Percentiles rank a stretch among this genome's conserved stretches.
These are phyloP conservation scores for Altica lythri DNA, from an alignment of 2,888 invertebrate species.

Conservation along the genomic window DNA sequence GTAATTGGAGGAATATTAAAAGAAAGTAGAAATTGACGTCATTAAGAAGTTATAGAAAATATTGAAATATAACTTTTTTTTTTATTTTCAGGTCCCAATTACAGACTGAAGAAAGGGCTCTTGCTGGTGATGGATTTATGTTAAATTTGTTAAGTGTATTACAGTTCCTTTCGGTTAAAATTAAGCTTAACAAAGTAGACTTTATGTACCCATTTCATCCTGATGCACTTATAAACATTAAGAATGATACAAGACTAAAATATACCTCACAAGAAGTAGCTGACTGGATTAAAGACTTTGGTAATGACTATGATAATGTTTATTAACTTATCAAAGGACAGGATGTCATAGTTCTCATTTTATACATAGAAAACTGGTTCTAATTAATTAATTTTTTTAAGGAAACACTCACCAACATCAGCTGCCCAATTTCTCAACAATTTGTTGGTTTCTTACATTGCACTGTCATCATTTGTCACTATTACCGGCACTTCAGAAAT, in stretches of 20 bases:
- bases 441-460: constrained; percentile 95
- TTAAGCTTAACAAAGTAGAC: constrained; percentile 89
- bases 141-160: constrained; percentile 89
- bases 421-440: constrained; percentile 90
- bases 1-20: no score
- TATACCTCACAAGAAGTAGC: constrained; percentile 81
- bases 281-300: constrained; percentile 72
- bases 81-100: constrained; percentile 68
- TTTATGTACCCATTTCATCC: constrained; percentile 87
- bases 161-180: constrained; percentile 86
- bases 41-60: no score
- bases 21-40: no score
- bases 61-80: no score
- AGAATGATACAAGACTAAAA: constrained; percentile 80
- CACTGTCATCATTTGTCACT: constrained; percentile 93
- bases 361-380: no score
- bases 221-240: constrained; percentile 71
- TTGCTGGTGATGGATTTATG: constrained; percentile 95
- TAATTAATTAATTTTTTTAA: constrained; percentile 47
- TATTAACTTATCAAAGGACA: neutral
- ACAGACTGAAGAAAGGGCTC: constrained; percentile 83
- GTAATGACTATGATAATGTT: constrained; percentile 55
- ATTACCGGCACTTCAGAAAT: constrained; percentile 85
- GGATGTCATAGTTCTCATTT: no score
- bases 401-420: constrained; percentile 68